phyloP scores from a whole-genome alignment of 2,797 vertebrate genomes.

The Pangasius mekongensis region DNA sequence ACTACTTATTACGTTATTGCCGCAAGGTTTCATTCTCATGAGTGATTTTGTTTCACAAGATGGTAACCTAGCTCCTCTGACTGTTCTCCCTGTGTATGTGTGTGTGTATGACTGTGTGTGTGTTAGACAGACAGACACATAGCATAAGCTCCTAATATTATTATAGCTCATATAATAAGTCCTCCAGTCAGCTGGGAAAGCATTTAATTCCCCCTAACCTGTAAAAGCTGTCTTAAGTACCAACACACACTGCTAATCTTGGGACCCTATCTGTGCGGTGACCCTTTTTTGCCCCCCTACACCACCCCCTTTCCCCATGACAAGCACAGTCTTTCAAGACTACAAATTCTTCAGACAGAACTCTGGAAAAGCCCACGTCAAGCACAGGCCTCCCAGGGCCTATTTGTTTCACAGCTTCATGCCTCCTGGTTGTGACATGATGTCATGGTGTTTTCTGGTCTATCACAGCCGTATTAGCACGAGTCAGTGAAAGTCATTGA shows the following conservation, averaged over 20 bases:
- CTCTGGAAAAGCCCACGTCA: neutral
- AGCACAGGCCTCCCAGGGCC: slow-evolving; percentile 3
- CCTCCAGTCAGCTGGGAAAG: slow-evolving; percentile 67
- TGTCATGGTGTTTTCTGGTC: slow-evolving; percentile 44
- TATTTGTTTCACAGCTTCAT: slow-evolving; percentile 35
- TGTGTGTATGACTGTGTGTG: slow-evolving; percentile 34
- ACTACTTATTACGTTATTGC: neutral
- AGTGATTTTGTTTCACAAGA: neutral
- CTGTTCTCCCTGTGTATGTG: neutral
- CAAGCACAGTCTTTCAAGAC: neutral
- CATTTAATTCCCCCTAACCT: slow-evolving; percentile 55
- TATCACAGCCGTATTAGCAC: slow-evolving; percentile 8
- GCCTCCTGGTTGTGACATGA: slow-evolving; percentile 33
- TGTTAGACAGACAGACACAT: slow-evolving; percentile 5
- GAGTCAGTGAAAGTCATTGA: neutral
- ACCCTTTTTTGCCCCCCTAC: slow-evolving; percentile 6
- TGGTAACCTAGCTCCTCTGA: neutral
- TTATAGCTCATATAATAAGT: slow-evolving; percentile 58
- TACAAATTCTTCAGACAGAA: neutral
- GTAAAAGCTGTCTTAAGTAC: slow-evolving; percentile 49
- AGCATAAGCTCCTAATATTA: slow-evolving; percentile 53
- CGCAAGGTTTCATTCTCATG: neutral
- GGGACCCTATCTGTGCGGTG: slow-evolving; percentile 13
- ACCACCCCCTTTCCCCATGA: neutral
- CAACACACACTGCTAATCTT: slow-evolving; percentile 29